Conservation (phyloP, 2,888 invertebrate genomes). For the Eupithecia inturbata region DNA sequence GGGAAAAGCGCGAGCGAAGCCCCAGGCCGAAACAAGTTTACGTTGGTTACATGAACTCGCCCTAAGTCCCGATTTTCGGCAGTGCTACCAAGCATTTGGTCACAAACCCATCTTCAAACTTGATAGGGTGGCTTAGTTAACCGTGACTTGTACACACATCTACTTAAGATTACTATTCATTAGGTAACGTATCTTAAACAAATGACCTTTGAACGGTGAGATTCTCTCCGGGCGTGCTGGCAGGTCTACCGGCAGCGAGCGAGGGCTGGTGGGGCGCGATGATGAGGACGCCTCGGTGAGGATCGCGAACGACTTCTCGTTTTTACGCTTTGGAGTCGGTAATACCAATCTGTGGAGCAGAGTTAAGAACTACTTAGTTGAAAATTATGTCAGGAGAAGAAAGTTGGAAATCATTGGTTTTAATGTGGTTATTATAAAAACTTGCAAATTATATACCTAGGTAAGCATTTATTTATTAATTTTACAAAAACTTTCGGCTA, state of each 20-base stretch:
- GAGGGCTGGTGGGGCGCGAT: slow-evolving; percentile 77
- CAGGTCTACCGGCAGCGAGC: slow-evolving; percentile 68
- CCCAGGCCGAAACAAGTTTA: no score
- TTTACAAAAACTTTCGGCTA: no score
- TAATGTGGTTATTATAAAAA: no score
- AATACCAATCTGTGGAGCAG: slow-evolving; percentile 66
- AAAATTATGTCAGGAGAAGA: background rate
- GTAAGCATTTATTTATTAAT: no score
- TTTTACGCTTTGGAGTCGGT: slow-evolving; percentile 83
- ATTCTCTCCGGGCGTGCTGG: slow-evolving; percentile 72
- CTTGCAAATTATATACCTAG: no score
- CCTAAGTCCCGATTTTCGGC: no score
- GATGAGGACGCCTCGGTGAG: slow-evolving; percentile 85
- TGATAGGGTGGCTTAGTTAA: no score
- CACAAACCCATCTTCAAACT: no score
- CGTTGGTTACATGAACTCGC: no score
- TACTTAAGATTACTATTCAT: background rate
- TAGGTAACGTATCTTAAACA: background rate
- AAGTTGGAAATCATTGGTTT: no score
- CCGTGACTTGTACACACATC: background rate
- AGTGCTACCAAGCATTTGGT: no score
- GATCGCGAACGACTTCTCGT: slow-evolving; percentile 88
- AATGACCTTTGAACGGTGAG: slow-evolving; percentile 85
- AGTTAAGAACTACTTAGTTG: background rate
- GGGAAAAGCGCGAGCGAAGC: no score